A percentile compares a stretch with the other conserved stretches of the same genome.
Conservation (phyloP, 1,140 invertebrate species). For the Globodera ellingtonae region DNA sequence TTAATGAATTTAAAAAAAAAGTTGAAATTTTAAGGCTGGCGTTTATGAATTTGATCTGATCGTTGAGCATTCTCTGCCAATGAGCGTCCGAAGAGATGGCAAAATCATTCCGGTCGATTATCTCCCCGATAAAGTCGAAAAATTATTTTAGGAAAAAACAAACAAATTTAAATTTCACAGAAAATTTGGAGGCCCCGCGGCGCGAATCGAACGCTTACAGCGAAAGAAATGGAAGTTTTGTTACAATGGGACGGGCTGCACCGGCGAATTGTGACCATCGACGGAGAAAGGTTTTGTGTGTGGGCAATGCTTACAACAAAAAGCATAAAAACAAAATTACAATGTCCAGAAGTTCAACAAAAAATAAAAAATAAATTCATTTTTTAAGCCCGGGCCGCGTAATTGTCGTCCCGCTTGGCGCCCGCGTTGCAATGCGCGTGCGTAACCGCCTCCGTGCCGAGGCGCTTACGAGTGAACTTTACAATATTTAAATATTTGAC, state of each 20-base stretch:
- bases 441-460: slow-evolving; percentile 54
- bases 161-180: neutral
- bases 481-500: no score
- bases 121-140: neutral
- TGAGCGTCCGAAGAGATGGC: slow-evolving; percentile 25
- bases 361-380: slow-evolving; percentile 21
- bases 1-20: neutral
- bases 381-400: slow-evolving; percentile 53
- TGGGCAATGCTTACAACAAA: neutral
- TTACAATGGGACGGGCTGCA: slow-evolving; percentile 29
- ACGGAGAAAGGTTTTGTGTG: slow-evolving; percentile 49
- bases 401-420: slow-evolving; percentile 57
- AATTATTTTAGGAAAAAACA: neutral
- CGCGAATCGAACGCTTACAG: neutral
- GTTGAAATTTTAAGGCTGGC: slow-evolving; percentile 37
- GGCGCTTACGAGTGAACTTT: slow-evolving; percentile 40
- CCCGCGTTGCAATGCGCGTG: slow-evolving; percentile 57
- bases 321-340: no score
- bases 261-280: slow-evolving; percentile 51
- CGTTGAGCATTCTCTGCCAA: slow-evolving; percentile 44
- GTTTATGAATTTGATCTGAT: slow-evolving; percentile 53
- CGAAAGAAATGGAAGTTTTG: neutral
- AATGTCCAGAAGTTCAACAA: neutral
- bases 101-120: neutral
- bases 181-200: neutral